These are phyloP conservation scores for Suricata suricatta DNA, from an alignment of 2,113 vertebrate species.

Conservation along the genomic window DNA sequence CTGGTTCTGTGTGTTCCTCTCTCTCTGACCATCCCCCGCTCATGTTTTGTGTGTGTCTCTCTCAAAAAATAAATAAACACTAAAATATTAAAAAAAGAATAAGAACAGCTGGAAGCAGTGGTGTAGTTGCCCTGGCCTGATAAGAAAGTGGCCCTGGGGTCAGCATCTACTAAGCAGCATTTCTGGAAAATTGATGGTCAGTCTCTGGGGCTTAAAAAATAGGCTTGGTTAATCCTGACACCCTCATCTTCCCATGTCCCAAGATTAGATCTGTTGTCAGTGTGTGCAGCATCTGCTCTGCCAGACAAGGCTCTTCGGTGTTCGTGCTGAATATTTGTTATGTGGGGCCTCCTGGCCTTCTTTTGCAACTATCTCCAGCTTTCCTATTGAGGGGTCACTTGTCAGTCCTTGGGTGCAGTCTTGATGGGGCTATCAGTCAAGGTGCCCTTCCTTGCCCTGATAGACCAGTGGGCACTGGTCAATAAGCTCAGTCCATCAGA, in stretches of 20 bases:
- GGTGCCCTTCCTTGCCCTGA: too few species aligned
- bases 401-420: background rate
- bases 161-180: fast-evolving
- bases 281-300: background rate
- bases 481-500: background rate
- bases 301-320: background rate
- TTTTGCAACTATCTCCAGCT: background rate
- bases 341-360: background rate
- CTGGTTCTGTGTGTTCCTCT: too few species aligned
- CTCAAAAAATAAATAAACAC: too few species aligned
- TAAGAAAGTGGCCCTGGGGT: fast-evolving
- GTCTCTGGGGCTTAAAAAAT: background rate
- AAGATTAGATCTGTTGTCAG: background rate
- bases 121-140: background rate
- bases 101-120: background rate
- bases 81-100: too few species aligned
- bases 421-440: too few species aligned
- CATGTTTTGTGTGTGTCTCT: too few species aligned
- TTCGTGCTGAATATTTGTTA: background rate
- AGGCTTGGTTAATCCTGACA: background rate
- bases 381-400: background rate
- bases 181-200: background rate
- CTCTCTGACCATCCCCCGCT: too few species aligned
- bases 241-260: background rate
- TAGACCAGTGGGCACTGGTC: background rate